phyloP scores from a whole-genome alignment of 2,797 vertebrate species.

The Phyllotis vaccarum region DNA sequence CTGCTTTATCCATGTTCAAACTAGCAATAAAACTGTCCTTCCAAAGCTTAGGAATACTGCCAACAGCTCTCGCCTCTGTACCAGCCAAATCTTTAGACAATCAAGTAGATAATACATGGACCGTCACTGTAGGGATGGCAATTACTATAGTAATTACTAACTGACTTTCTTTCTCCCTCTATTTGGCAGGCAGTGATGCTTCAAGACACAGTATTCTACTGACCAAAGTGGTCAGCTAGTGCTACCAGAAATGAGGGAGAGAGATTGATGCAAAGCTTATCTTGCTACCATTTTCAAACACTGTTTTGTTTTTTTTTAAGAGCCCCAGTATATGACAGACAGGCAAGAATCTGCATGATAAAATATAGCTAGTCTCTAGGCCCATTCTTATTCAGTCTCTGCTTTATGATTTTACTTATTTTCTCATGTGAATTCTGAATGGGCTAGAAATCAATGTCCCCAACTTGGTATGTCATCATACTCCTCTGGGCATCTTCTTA shows the following conservation, averaged over 20 bases:
- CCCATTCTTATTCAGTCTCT: neutral
- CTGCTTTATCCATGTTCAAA: neutral
- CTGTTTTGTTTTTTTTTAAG: neutral
- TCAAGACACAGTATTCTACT: conserved; percentile 22
- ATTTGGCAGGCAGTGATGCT: conserved; percentile 14
- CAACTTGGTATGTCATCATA: neutral
- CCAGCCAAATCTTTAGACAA: conserved; percentile 14
- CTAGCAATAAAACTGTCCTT: neutral
- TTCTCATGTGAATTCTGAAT: conserved; percentile 44
- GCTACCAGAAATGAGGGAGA: neutral
- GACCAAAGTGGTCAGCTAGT: conserved; percentile 7
- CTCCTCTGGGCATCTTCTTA: neutral
- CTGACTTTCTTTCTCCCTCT: conserved; percentile 25
- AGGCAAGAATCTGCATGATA: neutral
- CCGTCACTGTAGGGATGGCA: neutral
- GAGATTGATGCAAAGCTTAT: neutral
- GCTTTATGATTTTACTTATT: neutral
- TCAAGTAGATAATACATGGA: neutral
- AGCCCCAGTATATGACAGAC: neutral
- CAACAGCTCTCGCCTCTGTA: neutral
- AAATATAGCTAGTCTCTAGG: neutral
- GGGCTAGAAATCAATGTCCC: conserved; percentile 5
- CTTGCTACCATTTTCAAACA: neutral
- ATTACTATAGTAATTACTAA: conserved; percentile 31
- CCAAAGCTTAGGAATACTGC: conserved; percentile 11